A percentile compares a stretch with the other conserved stretches of the same genome.
Conservation (phyloP, 2,113 vertebrate genomes). For the Asarcornis scutulata region DNA sequence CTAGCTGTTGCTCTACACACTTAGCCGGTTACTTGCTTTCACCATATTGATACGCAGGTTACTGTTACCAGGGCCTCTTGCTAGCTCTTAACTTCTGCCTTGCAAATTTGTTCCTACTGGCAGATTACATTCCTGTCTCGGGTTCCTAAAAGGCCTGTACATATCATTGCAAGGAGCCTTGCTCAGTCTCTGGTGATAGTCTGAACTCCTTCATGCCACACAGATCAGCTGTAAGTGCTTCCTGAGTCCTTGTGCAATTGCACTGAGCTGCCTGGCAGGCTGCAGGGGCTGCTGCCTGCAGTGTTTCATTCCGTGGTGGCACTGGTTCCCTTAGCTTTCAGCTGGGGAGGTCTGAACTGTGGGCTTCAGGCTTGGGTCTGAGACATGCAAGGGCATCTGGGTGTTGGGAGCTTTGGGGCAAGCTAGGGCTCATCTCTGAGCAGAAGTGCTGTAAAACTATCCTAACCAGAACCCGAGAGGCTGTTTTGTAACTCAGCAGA, state of each 20-base stretch:
- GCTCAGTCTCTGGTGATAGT: neutral
- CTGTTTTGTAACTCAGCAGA: conserved; percentile 26
- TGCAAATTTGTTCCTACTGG: neutral
- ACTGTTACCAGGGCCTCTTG: neutral
- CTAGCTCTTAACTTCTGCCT: neutral
- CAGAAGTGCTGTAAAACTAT: neutral
- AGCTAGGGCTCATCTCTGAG: neutral
- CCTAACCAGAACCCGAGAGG: neutral
- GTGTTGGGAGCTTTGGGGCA: neutral
- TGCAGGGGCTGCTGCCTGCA: neutral
- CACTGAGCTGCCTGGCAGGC: neutral
- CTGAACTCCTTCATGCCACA: neutral
- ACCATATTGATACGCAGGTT: neutral
- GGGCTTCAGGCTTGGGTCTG: neutral
- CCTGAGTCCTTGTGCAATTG: neutral
- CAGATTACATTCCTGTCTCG: neutral
- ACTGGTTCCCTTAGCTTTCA: neutral
- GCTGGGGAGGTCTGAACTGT: neutral
- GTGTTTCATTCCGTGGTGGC: neutral
- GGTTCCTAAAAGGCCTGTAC: neutral
- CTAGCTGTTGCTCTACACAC: neutral
- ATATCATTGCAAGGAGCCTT: neutral
- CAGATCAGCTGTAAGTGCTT: neutral
- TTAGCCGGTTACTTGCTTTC: neutral
- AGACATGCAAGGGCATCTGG: neutral